phyloP scores from a whole-genome alignment of 2,797 vertebrate genomes.

The Pseudocheirus occidentalis region DNA sequence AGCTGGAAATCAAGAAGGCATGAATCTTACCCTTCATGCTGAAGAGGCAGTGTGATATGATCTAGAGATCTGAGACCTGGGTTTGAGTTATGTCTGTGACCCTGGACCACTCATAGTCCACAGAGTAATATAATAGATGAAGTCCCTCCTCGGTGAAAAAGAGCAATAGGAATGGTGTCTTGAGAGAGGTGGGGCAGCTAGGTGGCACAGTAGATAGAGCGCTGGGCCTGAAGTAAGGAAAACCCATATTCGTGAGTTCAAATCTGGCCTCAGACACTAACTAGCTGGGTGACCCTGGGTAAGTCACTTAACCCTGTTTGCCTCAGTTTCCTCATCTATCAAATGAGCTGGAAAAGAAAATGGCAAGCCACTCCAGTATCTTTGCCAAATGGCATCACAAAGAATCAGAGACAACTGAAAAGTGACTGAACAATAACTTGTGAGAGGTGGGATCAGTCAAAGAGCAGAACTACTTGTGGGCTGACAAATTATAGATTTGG shows the following conservation, averaged over 20 bases:
- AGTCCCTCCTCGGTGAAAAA: not conserved
- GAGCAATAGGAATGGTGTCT: not conserved
- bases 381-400: not conserved
- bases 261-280: not conserved
- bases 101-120: not conserved
- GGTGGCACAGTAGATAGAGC: not conserved
- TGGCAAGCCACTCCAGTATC: not conserved
- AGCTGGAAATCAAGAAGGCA: not conserved
- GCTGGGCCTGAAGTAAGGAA: not conserved
- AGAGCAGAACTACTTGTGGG: not conserved
- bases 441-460: not conserved
- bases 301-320: not conserved
- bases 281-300: not conserved
- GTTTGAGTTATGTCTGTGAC: not conserved
- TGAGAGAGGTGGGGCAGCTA: not conserved
- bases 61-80: not conserved
- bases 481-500: not conserved
- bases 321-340: not conserved
- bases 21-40: not conserved
- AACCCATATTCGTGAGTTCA: not conserved
- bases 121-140: not conserved
- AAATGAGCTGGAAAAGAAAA: not conserved
- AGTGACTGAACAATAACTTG: too few relatives aligned
- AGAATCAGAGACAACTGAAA: too few relatives aligned
- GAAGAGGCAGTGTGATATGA: not conserved